These are phyloP conservation scores for Ariolimax columbianus DNA, from an alignment of 2,888 invertebrate species.

Conservation along the genomic window DNA sequence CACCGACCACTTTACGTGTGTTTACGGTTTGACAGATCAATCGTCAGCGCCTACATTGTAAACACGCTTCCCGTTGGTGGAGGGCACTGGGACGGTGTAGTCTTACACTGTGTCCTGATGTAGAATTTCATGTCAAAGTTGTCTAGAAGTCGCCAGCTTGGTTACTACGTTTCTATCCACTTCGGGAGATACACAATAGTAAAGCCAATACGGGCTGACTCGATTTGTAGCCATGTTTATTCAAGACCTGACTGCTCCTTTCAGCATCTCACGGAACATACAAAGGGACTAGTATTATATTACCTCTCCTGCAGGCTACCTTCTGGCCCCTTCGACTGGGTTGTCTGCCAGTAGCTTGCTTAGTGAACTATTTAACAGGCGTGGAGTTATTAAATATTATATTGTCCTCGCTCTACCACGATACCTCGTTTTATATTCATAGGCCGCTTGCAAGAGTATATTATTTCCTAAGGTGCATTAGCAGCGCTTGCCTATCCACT, in stretches of 20 bases:
- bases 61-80: slow-evolving; percentile 21
- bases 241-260: slow-evolving; percentile 23
- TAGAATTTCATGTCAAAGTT: slow-evolving; percentile 17
- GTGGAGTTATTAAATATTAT: slow-evolving; percentile 26
- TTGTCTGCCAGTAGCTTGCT: not conserved
- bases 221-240: slow-evolving; percentile 37
- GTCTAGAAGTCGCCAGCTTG: slow-evolving; percentile 36
- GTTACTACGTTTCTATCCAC: slow-evolving; percentile 19
- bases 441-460: slow-evolving; percentile 16
- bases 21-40: slow-evolving; percentile 42
- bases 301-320: not conserved
- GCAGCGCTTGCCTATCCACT: not conserved
- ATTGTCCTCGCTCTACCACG: not conserved
- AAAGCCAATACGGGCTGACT: slow-evolving; percentile 34
- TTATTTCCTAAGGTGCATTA: slow-evolving; percentile 15
- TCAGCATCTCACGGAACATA: slow-evolving; percentile 5
- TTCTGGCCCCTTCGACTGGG: not conserved
- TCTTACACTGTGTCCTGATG: slow-evolving; percentile 23
- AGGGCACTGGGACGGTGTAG: slow-evolving; percentile 13
- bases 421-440: slow-evolving; percentile 20
- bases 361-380: slow-evolving; percentile 32
- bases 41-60: slow-evolving; percentile 32
- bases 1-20: slow-evolving; percentile 39
- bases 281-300: not conserved
- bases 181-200: slow-evolving; percentile 35